phyloP scores from a whole-genome alignment of 2,797 vertebrate species.

The Crocidura indochinensis region DNA sequence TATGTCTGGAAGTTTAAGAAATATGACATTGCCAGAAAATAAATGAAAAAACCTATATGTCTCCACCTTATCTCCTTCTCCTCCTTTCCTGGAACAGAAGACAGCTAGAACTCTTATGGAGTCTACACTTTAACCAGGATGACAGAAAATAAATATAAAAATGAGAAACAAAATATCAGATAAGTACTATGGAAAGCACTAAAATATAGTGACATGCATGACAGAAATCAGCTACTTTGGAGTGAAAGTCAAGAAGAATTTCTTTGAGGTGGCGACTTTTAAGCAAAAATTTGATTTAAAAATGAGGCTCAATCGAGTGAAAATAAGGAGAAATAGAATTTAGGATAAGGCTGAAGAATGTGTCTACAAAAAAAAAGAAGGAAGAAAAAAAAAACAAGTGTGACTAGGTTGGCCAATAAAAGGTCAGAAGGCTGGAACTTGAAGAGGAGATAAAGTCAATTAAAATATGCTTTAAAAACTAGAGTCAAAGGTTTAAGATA shows the following conservation, averaged over 20 bases:
- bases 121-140: conserved; percentile 13
- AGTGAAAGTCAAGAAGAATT: neutral
- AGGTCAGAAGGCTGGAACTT: neutral
- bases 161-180: neutral
- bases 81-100: conserved; percentile 25
- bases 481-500: neutral
- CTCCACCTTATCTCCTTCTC: neutral
- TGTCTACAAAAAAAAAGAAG: neutral
- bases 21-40: neutral
- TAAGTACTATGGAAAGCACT: neutral
- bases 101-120: neutral
- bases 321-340: neutral
- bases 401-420: conserved; percentile 4
- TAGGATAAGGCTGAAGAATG: neutral
- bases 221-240: conserved; percentile 4
- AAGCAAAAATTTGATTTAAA: neutral
- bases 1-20: conserved; percentile 42
- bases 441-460: neutral
- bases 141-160: conserved; percentile 17
- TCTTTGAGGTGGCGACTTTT: neutral
- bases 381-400: neutral
- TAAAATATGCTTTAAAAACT: neutral
- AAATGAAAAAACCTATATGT: neutral
- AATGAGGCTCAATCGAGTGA: neutral
- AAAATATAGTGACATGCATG: neutral